These are phyloP conservation scores for Phataginus tetradactyla DNA, from an alignment of 2,797 vertebrate genomes.

Conservation along the genomic window DNA sequence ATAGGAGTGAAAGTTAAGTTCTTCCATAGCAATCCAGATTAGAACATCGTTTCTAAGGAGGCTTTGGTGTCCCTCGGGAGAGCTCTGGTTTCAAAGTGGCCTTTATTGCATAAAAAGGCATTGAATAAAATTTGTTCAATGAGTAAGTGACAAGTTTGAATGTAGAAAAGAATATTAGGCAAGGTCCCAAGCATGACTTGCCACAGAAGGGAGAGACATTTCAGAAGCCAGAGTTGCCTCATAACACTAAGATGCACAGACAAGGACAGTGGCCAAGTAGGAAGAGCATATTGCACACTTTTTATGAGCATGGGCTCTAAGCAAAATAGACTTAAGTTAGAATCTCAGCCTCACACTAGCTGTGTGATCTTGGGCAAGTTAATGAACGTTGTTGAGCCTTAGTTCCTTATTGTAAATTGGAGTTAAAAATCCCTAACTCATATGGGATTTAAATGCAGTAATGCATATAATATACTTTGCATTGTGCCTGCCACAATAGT, in stretches of 20 bases:
- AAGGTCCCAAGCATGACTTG: background rate
- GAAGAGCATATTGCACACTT: background rate
- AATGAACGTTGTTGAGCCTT: background rate
- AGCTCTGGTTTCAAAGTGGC: slow-evolving; percentile 1
- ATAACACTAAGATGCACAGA: background rate
- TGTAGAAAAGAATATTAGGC: background rate
- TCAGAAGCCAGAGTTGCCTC: slow-evolving; percentile 11
- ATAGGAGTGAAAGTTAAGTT: slow-evolving; percentile 57
- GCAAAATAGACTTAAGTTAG: background rate
- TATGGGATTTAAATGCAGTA: background rate
- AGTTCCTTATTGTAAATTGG: background rate
- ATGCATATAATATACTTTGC: background rate
- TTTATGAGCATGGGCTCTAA: background rate
- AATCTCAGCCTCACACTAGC: background rate
- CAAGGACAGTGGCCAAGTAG: background rate
- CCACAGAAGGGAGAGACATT: background rate
- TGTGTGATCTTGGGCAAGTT: background rate
- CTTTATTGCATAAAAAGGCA: slow-evolving; percentile 4
- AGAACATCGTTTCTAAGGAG: slow-evolving; percentile 15
- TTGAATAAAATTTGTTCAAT: background rate
- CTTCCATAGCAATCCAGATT: background rate
- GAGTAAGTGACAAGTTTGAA: slow-evolving; percentile 1
- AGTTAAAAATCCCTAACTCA: slow-evolving; percentile 7
- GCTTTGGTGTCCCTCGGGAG: slow-evolving; percentile 4
- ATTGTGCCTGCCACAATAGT: background rate